Evolutionary conservation across 2,797 vertebrate species (phyloP).

Genomic region (Enoplosus armatus): DNA sequence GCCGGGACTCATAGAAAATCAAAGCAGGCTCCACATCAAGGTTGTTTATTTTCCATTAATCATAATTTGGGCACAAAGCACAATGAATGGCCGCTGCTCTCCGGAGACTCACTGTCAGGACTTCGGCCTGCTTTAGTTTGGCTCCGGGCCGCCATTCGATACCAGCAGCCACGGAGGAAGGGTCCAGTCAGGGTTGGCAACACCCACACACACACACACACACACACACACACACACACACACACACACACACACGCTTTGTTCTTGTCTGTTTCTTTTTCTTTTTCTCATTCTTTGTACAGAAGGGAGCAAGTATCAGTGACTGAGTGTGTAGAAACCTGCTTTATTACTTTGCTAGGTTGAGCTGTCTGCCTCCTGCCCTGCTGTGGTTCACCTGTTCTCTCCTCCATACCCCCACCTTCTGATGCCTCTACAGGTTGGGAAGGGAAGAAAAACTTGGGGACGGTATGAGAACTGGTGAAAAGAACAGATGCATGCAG

Average conservation of each 20-base stretch:
- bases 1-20: constrained; percentile 65
- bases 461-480: neutral
- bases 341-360: constrained; percentile 48
- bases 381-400: constrained; percentile 31
- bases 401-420: constrained; percentile 11
- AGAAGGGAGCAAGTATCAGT: constrained; percentile 27
- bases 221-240: neutral
- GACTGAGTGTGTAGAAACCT: constrained; percentile 31
- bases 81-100: constrained; percentile 61
- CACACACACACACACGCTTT: constrained; percentile 14
- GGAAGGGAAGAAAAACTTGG: neutral
- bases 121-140: constrained; percentile 50
- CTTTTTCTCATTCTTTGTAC: constrained; percentile 33
- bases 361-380: constrained; percentile 13
- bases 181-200: constrained; percentile 11
- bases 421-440: constrained; percentile 34
- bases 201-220: neutral
- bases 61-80: constrained; percentile 76
- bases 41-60: constrained; percentile 81
- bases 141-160: constrained; percentile 43
- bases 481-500: constrained; percentile 8
- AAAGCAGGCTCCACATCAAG: constrained; percentile 69
- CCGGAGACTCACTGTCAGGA: constrained; percentile 37
- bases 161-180: constrained; percentile 25
- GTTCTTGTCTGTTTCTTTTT: constrained; percentile 23